A percentile compares a stretch with the other conserved stretches of the same genome.
These are phyloP conservation scores for Clistopyga incitator DNA, from an alignment of 2,888 invertebrate genomes.

Conservation along the genomic window DNA sequence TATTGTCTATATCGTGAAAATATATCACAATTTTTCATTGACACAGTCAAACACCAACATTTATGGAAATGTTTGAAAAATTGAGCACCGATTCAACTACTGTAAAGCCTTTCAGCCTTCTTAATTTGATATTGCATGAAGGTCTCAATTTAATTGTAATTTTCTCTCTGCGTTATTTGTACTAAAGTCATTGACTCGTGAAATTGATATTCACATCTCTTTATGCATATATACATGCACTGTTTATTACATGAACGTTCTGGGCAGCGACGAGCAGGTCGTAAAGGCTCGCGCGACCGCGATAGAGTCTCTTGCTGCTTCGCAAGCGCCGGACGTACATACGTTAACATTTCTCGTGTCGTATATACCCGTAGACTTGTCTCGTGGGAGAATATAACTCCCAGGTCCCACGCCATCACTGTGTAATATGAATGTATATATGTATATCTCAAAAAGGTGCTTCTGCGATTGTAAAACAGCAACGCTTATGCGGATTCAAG, in stretches of 20 bases:
- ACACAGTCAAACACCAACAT: too few relatives aligned
- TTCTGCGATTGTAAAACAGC: slow-evolving; percentile 11
- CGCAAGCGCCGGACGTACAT: slow-evolving; percentile 50
- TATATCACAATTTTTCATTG: too few relatives aligned
- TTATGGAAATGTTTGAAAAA: background rate
- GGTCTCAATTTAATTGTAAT: background rate
- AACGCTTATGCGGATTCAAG: slow-evolving; percentile 18
- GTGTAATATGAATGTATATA: slow-evolving; percentile 13
- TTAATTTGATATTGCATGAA: background rate
- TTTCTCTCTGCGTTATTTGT: slow-evolving; percentile 10
- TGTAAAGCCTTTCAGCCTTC: background rate
- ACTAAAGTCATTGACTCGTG: slow-evolving; percentile 32
- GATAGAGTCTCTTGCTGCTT: slow-evolving; percentile 26
- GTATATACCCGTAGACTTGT: slow-evolving; percentile 43
- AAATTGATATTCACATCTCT: slow-evolving; percentile 31
- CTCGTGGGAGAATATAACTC: slow-evolving; percentile 62
- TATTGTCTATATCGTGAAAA: too few relatives aligned
- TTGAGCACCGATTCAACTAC: background rate
- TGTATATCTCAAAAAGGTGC: slow-evolving; percentile 28
- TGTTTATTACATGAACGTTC: slow-evolving; percentile 40
- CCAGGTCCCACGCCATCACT: slow-evolving; percentile 57
- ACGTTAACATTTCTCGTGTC: slow-evolving; percentile 48
- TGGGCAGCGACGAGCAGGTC: slow-evolving; percentile 41
- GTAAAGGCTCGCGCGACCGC: slow-evolving; percentile 35
- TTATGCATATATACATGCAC: slow-evolving; percentile 25